Evolutionary conservation across 2,113 vertebrate genomes (phyloP), one percentile per base, ranked within the genome.

Genomic region (Rhegmatorhina hoffmannsi): DNA sequence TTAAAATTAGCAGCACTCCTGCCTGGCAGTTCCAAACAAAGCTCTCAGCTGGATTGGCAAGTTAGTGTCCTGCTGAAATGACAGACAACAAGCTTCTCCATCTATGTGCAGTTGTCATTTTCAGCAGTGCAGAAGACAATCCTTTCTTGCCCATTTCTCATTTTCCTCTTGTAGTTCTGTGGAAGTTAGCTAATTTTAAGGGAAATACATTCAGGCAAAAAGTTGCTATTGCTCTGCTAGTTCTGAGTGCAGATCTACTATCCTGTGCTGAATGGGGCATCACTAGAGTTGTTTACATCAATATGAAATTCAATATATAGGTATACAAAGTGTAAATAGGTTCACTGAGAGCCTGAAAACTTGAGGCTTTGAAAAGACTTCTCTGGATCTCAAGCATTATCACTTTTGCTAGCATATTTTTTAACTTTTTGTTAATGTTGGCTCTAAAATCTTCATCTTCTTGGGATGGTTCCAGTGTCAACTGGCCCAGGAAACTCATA

Each of bases 1-100:
- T 92, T 87, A 92, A 94, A 87, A 90, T 86, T 84, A 93, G 79
- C 76, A 92, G 24, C 47, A 40, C 80, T 93, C 24, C 73, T 67
- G 64, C 62, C 59, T 85, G 43, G n/a, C n/a, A 76, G 58, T 25
- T 94, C 84, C 36, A 92, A 91, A 87, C 64, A 87, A 85, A 91
- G 55, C 78, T 92, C 47, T 95, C 50, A 87, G 33, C 38, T 89
- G 50, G 62, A 28, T 5, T 82, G 62, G 40, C n/a, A 78, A 87
- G 74, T 80, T 84, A 56, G 49, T 23, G 28, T 75, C 28, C 63
- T 66, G 81, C n/a, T 85, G 82, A 89, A 84, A 95, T 70, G 52
- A 59, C n/a, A n/a, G 6, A 86, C 43, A 70, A 59, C 4, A 7
- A 70, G 62, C 84, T 79, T 24, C 12, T 79, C 33, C 55, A 69